Conservation (phyloP, 2,888 invertebrate species). For the Parnassius orleans region DNA sequence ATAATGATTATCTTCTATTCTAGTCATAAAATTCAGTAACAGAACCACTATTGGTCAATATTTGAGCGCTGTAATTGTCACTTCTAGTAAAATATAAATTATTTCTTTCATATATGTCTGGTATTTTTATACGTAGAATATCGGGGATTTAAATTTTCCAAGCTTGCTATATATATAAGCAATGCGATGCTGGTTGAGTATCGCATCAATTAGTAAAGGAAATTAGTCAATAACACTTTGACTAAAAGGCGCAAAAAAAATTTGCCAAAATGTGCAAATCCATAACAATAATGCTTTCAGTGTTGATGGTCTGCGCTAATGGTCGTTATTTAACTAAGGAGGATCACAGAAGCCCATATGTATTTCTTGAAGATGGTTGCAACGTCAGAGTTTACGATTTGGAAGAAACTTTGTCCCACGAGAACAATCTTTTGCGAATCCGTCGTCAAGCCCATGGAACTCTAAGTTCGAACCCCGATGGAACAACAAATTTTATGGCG, state of each 20-base stretch:
- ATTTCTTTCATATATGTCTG: neutral
- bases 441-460: conserved; percentile 5
- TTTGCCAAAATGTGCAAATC: conserved; percentile 5
- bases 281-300: neutral
- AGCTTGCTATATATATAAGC: neutral
- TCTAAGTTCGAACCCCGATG: conserved; percentile 35
- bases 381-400: neutral
- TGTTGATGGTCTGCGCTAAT: neutral
- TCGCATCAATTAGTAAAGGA: neutral
- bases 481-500: conserved; percentile 33
- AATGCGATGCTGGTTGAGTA: neutral
- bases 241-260: neutral
- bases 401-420: neutral
- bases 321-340: neutral
- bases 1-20: too few species aligned
- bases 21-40: too few species aligned
- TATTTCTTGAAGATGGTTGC: neutral
- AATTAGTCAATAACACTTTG: neutral
- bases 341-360: conserved; percentile 6
- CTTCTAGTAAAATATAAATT: conserved; percentile 1
- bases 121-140: neutral
- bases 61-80: neutral
- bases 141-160: conserved; percentile 2
- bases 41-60: too few species aligned
- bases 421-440: conserved; percentile 1